A percentile compares a stretch with the other conserved stretches of the same genome.
Evolutionary conservation across 2,113 vertebrate genomes (phyloP).

Genomic region (Vicugna pacos): DNA sequence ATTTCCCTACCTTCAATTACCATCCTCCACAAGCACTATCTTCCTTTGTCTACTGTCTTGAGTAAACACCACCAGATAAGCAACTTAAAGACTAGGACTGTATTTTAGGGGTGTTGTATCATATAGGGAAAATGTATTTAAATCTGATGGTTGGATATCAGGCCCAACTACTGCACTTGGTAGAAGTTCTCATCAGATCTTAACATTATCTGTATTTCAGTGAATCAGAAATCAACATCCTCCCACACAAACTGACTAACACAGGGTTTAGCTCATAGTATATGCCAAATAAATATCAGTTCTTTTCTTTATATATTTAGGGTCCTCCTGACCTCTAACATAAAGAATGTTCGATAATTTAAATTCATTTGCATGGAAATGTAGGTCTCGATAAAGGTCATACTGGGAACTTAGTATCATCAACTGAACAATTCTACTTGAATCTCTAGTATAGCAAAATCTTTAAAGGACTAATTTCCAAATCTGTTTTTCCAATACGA

Average conservation of each 20-base stretch:
- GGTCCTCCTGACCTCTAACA: neutral
- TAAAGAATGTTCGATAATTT: neutral
- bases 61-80: neutral
- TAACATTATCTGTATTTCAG: neutral
- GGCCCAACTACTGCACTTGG: neutral
- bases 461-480: neutral
- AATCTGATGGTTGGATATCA: neutral
- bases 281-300: neutral
- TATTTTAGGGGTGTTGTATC: neutral
- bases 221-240: neutral
- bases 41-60: neutral
- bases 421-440: neutral
- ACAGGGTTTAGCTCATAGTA: neutral
- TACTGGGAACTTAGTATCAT: neutral
- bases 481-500: neutral
- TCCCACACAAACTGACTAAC: neutral
- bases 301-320: neutral
- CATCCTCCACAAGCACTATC: neutral
- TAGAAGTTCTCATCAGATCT: neutral
- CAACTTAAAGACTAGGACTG: neutral
- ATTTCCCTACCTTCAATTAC: neutral
- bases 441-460: neutral
- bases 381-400: neutral
- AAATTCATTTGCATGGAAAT: constrained; percentile 1
- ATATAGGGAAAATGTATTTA: neutral